Base-by-base conservation (phyloP, 2,113 vertebrate genomes). In the Platysteira castanea region DNA sequence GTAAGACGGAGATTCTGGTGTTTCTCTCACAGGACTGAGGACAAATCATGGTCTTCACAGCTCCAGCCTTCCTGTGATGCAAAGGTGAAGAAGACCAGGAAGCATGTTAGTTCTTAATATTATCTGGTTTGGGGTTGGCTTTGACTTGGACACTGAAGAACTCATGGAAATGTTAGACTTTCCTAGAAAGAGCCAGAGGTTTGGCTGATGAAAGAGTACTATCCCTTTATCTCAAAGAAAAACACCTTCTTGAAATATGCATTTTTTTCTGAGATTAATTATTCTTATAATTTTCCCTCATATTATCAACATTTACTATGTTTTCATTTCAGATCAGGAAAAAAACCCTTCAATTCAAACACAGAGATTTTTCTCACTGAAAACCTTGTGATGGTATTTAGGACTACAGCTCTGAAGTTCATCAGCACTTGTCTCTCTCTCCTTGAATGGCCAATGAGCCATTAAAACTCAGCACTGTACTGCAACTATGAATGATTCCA, bases 341-440 rank as follows among this genome's bases (percentile, higher is more conserved):
- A 69, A 47, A 73, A 6, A 0, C 0, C 15, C 28, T 5, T 85
- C 28, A 16, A 6, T 53, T 53, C 2, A 1, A 42, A 57, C 9
- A 47, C 1, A 75, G 30, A 74, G 3, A 49, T 53, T 83, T 91
- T 91, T 86, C 31, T 82, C 8, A 21, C 5, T 46, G 37, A 75
- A 89, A 89, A 65, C 1, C 19, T 56, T 56, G 54, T 39, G 42
- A 41, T 26, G 27, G 1, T 42, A n/a, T 74, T 94, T 65, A 82
- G 17, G 50, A 52, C 27, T 41, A 14, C 35, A 92, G 28, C 17
- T 65, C 41, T 60, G 49, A 78, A 10, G 23, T 65, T 93, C 87
- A 82, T 81, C 65, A 70, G 14, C 50, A 50, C 46, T 69, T 30
- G 7, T 57, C 44, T 69, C 22, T 61, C 18, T 92, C 39, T 85